Evolutionary conservation across 2,113 vertebrate genomes (phyloP).

Genomic region (Poeciliopsis turrubarensis): DNA sequence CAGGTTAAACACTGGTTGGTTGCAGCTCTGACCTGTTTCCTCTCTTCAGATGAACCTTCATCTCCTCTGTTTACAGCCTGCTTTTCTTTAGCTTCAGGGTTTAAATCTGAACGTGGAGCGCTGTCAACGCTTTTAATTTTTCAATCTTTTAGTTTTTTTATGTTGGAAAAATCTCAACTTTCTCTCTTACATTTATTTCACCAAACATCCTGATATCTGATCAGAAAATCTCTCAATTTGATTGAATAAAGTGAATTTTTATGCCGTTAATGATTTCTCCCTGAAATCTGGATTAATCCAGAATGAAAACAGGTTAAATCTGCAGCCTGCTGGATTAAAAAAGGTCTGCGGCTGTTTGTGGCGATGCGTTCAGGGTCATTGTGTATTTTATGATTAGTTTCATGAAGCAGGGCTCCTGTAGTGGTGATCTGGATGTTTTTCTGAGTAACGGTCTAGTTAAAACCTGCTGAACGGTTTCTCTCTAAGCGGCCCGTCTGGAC

Average conservation of each 20-base stretch:
- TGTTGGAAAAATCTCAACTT: not conserved
- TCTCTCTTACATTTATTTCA: not conserved
- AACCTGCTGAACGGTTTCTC: not conserved
- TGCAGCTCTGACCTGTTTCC: not conserved
- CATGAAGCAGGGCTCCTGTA: not conserved
- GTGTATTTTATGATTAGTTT: not conserved
- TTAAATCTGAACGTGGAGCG: not conserved
- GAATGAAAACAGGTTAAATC: not conserved
- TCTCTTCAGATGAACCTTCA: not conserved
- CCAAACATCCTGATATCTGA: not conserved
- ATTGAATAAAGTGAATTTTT: not conserved
- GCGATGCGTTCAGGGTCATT: not conserved
- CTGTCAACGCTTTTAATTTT: not conserved
- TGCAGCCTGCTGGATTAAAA: not conserved
- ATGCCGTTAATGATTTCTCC: not conserved
- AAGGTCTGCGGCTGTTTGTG: not conserved
- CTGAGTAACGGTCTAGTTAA: not conserved
- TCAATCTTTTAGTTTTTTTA: not conserved
- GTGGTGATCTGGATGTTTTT: not conserved
- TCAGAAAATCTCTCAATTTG: too few species aligned
- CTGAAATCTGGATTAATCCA: not conserved
- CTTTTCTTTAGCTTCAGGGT: not conserved
- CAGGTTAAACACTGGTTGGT: not conserved
- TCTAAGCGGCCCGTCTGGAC: slow-evolving; percentile 10
- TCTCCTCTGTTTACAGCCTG: not conserved